Evolutionary conservation across 2,113 vertebrate genomes (phyloP).

Genomic region (Rhea americana): DNA sequence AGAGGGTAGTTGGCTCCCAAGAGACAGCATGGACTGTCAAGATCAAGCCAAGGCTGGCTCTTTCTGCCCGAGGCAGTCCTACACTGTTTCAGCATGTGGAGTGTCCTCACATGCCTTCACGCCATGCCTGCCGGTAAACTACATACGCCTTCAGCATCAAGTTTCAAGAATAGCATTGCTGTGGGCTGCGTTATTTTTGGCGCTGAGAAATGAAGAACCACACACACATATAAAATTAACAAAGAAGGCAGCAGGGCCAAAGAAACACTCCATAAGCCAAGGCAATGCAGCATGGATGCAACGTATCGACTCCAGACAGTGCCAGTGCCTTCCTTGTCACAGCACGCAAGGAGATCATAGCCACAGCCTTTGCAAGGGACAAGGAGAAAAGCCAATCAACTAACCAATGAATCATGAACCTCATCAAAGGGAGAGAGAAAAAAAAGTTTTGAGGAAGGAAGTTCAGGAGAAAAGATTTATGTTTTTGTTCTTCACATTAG

Average conservation of each 20-base stretch:
- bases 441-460: background rate
- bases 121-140: background rate
- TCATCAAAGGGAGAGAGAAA: background rate
- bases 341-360: background rate
- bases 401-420: background rate
- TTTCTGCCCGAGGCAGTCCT: background rate
- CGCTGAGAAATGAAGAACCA: background rate
- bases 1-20: background rate
- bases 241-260: background rate
- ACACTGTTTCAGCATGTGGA: background rate
- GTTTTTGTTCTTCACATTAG: background rate
- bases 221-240: constrained; percentile 22
- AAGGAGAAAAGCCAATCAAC: background rate
- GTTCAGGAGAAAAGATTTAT: background rate
- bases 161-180: constrained; percentile 36
- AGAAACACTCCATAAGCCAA: background rate
- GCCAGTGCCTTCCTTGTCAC: background rate
- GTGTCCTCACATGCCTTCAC: constrained; percentile 40
- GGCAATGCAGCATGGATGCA: background rate
- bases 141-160: background rate
- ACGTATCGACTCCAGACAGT: background rate
- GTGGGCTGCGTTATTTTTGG: constrained; percentile 54
- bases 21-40: background rate
- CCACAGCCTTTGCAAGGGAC: background rate
- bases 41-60: background rate